Conservation (phyloP, 2,888 invertebrate genomes). For the Lithophane ornitopus region DNA sequence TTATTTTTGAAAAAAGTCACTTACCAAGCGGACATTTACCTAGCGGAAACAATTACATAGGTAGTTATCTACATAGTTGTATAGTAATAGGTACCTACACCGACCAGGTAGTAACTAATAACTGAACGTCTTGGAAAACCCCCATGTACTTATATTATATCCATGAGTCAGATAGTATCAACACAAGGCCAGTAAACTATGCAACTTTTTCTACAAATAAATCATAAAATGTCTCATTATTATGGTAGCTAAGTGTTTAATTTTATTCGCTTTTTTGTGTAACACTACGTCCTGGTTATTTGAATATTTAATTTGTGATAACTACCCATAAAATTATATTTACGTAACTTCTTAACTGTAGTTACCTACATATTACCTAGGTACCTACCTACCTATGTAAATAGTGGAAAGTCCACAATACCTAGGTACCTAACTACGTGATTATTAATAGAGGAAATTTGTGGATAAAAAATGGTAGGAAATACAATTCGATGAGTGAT, state of each 20-base stretch:
- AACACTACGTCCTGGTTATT: constrained; percentile 53
- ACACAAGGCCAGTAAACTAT: constrained; percentile 44
- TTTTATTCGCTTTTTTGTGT: constrained; percentile 47
- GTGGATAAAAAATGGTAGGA: not conserved
- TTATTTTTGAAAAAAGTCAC: constrained; percentile 1
- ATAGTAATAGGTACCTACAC: constrained; percentile 1
- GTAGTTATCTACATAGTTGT: constrained; percentile 13
- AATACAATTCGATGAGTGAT: not conserved
- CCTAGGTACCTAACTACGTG: not conserved
- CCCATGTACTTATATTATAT: constrained; percentile 31
- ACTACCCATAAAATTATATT: not conserved
- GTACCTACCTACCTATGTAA: no score
- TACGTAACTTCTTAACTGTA: not conserved
- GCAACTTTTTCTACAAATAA: constrained; percentile 49
- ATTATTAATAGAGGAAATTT: not conserved
- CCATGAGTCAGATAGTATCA: constrained; percentile 52
- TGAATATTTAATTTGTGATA: constrained; percentile 35
- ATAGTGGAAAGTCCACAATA: constrained; percentile 14
- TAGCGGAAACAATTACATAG: constrained; percentile 42
- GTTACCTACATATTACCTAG: no score
- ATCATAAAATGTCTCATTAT: constrained; percentile 52
- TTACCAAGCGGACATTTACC: constrained; percentile 21
- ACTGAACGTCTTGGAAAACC: constrained; percentile 62
- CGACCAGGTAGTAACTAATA: constrained; percentile 15
- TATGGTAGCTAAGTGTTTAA: constrained; percentile 22